phyloP scores from a whole-genome alignment of 2,113 vertebrate species.

The Carettochelys insculpta region DNA sequence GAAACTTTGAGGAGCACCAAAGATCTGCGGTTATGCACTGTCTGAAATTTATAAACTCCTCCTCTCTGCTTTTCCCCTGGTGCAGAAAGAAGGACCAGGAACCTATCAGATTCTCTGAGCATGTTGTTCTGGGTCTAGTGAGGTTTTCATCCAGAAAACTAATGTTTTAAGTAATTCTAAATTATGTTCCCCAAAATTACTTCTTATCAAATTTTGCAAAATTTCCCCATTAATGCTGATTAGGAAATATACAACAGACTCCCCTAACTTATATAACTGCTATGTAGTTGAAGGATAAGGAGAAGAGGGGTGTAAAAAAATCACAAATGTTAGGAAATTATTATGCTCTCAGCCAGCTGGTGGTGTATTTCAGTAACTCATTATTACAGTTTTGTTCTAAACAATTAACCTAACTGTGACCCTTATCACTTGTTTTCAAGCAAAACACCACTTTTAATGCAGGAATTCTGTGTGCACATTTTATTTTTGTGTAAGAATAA shows the following conservation, averaged over 20 bases:
- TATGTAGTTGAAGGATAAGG: rapidly evolving
- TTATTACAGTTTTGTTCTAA: background rate
- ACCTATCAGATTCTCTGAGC: background rate
- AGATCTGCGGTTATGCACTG: background rate
- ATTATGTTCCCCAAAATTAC: rapidly evolving
- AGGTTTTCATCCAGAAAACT: rapidly evolving
- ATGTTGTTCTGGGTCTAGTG: background rate
- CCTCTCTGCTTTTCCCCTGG: rapidly evolving
- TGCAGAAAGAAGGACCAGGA: rapidly evolving
- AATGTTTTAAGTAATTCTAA: background rate
- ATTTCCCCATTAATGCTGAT: rapidly evolving
- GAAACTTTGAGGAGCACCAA: background rate
- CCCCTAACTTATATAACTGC: background rate
- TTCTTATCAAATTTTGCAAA: background rate
- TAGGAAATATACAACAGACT: rapidly evolving
- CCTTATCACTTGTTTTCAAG: background rate
- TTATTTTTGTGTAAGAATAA: background rate
- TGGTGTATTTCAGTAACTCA: background rate
- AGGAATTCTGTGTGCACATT: rapidly evolving
- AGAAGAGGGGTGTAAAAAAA: background rate
- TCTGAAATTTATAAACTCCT: rapidly evolving
- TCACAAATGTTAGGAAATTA: background rate
- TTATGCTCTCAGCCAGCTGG: background rate
- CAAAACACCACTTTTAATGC: background rate
- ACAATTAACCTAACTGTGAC: background rate